Evolutionary conservation across 2,113 vertebrate genomes (phyloP).

Genomic region (Sula dactylatra): DNA sequence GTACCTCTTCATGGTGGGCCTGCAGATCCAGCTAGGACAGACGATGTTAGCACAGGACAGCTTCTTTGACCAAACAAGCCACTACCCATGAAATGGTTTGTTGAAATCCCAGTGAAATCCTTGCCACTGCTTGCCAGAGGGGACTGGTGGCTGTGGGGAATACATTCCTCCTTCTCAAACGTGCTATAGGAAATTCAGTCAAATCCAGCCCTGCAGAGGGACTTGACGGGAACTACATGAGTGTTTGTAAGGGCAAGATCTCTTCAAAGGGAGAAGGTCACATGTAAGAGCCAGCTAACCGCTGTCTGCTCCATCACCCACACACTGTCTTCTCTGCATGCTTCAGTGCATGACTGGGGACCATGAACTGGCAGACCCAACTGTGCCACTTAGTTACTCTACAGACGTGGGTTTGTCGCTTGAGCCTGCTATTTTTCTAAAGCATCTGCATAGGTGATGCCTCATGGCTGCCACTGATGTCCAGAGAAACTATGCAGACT

Average conservation of each 20-base stretch:
- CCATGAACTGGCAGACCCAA: background rate
- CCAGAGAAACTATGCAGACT: background rate
- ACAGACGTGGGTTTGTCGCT: background rate
- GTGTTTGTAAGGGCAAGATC: background rate
- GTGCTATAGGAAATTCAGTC: background rate
- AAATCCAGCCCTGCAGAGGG: background rate
- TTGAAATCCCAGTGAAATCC: background rate
- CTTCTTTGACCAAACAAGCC: background rate
- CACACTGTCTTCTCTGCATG: background rate
- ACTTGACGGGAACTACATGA: background rate
- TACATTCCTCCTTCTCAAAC: background rate
- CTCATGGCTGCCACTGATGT: background rate
- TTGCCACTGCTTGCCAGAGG: background rate
- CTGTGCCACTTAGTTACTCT: background rate
- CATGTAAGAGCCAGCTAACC: rapidly evolving
- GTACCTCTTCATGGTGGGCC: background rate
- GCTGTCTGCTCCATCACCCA: background rate
- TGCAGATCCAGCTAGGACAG: background rate
- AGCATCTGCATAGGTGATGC: background rate
- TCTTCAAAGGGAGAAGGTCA: background rate
- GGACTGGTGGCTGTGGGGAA: background rate
- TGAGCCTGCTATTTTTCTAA: background rate
- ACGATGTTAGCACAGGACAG: background rate
- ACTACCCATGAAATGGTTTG: background rate
- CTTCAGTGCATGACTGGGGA: background rate